Percentiles rank a stretch among this genome's conserved stretches.
These are phyloP conservation scores for Geotria australis DNA, from an alignment of 2,797 vertebrate species.

Conservation along the genomic window DNA sequence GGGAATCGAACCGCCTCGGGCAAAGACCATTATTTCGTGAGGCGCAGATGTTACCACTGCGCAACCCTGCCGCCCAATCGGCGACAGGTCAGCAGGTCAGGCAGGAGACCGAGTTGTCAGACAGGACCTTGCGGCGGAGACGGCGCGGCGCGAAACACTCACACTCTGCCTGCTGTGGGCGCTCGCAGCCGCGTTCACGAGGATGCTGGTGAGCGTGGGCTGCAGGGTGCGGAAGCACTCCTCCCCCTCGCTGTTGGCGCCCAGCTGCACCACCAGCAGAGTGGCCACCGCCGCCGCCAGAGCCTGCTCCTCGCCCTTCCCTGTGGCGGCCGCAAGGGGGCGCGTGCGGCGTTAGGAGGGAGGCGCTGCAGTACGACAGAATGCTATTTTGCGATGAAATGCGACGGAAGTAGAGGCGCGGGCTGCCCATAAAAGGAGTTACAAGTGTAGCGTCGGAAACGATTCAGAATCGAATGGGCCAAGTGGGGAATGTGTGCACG, in stretches of 20 bases:
- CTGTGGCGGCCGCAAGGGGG: slow-evolving; percentile 9
- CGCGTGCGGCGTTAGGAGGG: not conserved
- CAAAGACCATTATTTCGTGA: too few relatives aligned
- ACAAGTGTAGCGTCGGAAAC: too few relatives aligned
- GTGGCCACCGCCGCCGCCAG: slow-evolving; percentile 30
- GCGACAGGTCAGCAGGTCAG: too few relatives aligned
- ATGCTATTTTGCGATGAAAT: not conserved
- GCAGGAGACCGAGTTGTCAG: too few relatives aligned
- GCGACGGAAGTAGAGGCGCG: too few relatives aligned
- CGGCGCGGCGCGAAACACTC: slow-evolving; percentile 10
- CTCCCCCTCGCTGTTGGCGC: slow-evolving; percentile 37
- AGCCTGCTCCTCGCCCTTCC: slow-evolving; percentile 57
- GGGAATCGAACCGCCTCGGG: too few relatives aligned
- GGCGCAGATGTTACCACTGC: too few relatives aligned
- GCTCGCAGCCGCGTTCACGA: slow-evolving; percentile 32
- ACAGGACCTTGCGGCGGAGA: rapidly evolving
- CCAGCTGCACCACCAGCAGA: slow-evolving; percentile 63
- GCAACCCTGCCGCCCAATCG: too few relatives aligned
- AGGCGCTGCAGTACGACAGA: not conserved
- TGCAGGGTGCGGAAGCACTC: slow-evolving; percentile 40
- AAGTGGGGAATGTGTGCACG: too few relatives aligned
- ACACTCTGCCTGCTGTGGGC: slow-evolving; percentile 46
- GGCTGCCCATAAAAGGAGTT: not conserved
- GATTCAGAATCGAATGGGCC: too few relatives aligned
- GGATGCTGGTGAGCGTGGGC: slow-evolving; percentile 28